Evolutionary conservation across 2,888 invertebrate species (phyloP), one percentile per base, ranked within the genome.

Genomic region (Charanyca ferruginea): DNA sequence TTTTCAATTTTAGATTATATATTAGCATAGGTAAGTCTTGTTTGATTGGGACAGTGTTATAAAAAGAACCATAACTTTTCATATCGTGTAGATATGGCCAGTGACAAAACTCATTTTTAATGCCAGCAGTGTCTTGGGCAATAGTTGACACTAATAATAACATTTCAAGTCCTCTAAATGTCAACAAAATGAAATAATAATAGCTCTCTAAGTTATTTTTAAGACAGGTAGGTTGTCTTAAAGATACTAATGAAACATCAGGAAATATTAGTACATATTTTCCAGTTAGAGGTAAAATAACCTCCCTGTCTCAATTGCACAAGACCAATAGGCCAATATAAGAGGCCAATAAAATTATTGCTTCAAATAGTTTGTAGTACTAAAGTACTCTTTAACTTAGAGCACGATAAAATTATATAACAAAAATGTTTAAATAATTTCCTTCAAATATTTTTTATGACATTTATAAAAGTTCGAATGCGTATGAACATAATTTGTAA

Each of bases 391-490:
- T 84, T 80, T 75, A 74, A 81, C 80, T 81, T 84, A 79, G 83
- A 82, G 83, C 87, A 87, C 85, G 80, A 83, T 79, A 81, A 83
- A 80, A 83, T 80, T 88, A 83, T 81, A 85, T 76, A 73, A 64
- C 44, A 66, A 68, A 66, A 84, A 71, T 77, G 78, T 84, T 81
- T 80, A 86, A 88, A 87, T 89, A 77, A 89, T 93, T 93, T 92
- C 89, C 87, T 91, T 94, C 84, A 87, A 90, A 92, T 93, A 93
- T 94, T 94, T 93, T 94, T 93, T 93, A 93, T 91, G 90, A 91
- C 84, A 87, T 77, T 86, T 93, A 93, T 82, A 87, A 85, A 84
- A 80, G 85, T 90, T 90, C 89, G 89, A 89, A 81, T 66, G 88
- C 85, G 91, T 84, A 90, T 85, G 89, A 92, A 91, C 90, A 89